Base-by-base conservation (phyloP, 1,140 invertebrate species). In the Periplaneta americana region DNA sequence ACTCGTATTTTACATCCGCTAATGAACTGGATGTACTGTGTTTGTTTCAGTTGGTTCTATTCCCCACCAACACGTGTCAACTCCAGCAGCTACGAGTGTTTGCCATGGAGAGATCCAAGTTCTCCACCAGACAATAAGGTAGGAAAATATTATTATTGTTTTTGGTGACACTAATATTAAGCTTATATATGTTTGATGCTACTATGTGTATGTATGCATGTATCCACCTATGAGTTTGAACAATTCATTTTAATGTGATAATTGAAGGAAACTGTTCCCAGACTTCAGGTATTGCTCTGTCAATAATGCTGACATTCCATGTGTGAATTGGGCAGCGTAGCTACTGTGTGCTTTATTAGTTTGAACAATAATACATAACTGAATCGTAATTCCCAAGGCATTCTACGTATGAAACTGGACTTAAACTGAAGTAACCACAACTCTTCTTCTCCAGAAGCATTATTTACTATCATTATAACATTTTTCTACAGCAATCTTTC, bases 291-390 rank as follows among this genome's bases (percentile, higher is more conserved):
- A 66, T 66, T 66, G 28, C 48, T 66, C 22, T 66, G 48, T 66
- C 22, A 66, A 66, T 28, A 77, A 36, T 77, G 22, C 33, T 77
- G 75, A 77, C 75, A 77, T 77, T 77, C 35, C 75, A 77, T 36
- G 75, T 77, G 75, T 77, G 75, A 77, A 77, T 77, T 77, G 75
- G 75, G 28, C 75, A 77, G 33, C 31, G 33, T 34, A 77, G 35
- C 75, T 77, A 34, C 75, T 77, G 31, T 77, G 75, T 77, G 48
- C 28, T 66, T 66, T 22, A 66, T 66, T 66, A 66, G 48, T 66
- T 66, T 66, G 48, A 11, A 66, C 48, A 66, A 66, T 66, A 66
- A 66, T 66, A 66, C 48, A n/a, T n/a, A 28, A 66, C 48, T n/a
- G 48, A 66, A 66, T 66, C n/a, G 28, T 66, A 66, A 66, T 66